Evolutionary conservation across 2,888 invertebrate species (phyloP).

Genomic region (Disparrhopalites patrizii): DNA sequence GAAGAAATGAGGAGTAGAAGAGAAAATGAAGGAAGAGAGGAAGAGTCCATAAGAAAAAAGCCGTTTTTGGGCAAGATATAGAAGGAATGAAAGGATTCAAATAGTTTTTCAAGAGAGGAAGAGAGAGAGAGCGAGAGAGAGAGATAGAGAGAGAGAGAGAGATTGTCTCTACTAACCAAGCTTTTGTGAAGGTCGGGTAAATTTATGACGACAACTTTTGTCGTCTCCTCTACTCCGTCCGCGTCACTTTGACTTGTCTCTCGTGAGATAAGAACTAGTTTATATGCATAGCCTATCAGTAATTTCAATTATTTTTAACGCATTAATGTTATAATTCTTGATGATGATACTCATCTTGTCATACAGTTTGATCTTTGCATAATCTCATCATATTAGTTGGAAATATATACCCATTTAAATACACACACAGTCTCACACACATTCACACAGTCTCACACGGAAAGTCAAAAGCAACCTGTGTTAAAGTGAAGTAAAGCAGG

Average conservation of each 20-base stretch:
- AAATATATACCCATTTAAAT: neutral
- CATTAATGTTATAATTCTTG: constrained; percentile 34
- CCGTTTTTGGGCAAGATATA: too few species aligned
- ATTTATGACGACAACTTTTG: constrained; percentile 45
- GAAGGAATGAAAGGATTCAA: constrained; percentile 18
- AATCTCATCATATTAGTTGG: constrained; percentile 11
- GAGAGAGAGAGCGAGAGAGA: too few species aligned
- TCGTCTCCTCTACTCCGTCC: constrained; percentile 24
- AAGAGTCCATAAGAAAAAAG: neutral
- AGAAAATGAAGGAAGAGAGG: neutral
- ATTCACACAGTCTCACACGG: neutral
- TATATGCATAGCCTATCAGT: constrained; percentile 27
- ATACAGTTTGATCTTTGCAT: constrained; percentile 17
- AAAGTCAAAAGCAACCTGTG: neutral
- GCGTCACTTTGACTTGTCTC: constrained; percentile 28
- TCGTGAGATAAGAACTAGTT: constrained; percentile 29
- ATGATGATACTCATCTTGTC: constrained; percentile 29
- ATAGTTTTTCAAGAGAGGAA: constrained; percentile 16
- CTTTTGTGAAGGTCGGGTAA: constrained; percentile 30
- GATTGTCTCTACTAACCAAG: constrained; percentile 20
- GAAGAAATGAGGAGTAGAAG: neutral
- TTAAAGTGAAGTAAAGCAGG: neutral
- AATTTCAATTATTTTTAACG: constrained; percentile 33
- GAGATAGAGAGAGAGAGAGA: too few species aligned
- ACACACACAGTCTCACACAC: neutral